phyloP scores from a whole-genome alignment of 1,140 invertebrate genomes.

The Bombus sibiricus region DNA sequence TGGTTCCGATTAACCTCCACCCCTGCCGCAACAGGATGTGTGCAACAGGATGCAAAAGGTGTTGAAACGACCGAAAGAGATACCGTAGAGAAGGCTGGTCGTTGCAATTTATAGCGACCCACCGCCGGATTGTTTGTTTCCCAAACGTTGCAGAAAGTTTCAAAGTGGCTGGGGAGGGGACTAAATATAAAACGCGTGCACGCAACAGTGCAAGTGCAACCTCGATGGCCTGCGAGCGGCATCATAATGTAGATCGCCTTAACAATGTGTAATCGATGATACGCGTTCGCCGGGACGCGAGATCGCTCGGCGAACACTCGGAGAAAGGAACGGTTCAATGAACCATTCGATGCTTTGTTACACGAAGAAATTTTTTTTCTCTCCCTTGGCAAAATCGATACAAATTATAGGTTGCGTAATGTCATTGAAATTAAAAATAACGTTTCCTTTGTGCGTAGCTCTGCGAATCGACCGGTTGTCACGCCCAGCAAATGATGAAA shows the following conservation, averaged over 20 bases:
- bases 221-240: conserved; percentile 6
- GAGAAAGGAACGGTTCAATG: conserved; percentile 37
- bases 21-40: not conserved
- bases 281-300: not conserved
- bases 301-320: not conserved
- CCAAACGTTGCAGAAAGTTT: conserved; percentile 7
- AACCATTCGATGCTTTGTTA: conserved; percentile 32
- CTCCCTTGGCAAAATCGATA: not conserved
- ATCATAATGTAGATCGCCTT: conserved; percentile 10
- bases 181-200: conserved; percentile 39
- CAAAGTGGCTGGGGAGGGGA: not conserved
- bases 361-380: conserved; percentile 17
- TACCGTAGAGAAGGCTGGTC: too few relatives aligned
- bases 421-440: conserved; percentile 35
- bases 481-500: not conserved
- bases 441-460: not conserved
- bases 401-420: conserved; percentile 19
- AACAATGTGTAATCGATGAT: conserved; percentile 47
- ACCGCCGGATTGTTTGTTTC: conserved; percentile 10
- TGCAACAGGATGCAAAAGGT: not conserved
- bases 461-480: conserved; percentile 13
- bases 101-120: not conserved
- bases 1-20: conserved; percentile 22
- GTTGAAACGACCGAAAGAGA: not conserved
- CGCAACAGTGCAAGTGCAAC: not conserved